These are phyloP conservation scores for Euphysa ruthae DNA, from an alignment of 30 jellyfish, hydroid and myxozoan genomes.

Conservation along the genomic window DNA sequence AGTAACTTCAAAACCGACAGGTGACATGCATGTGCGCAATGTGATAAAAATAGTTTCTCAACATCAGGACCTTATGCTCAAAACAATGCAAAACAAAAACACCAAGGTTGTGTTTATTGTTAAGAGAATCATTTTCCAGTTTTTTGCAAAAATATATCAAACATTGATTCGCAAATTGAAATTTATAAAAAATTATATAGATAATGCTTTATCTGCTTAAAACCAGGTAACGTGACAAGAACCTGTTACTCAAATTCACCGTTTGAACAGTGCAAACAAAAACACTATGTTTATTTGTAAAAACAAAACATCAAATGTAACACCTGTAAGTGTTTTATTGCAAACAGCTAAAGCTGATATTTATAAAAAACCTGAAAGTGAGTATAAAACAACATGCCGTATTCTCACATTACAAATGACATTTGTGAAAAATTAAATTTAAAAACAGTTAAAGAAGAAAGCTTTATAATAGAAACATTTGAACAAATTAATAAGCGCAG, in stretches of 20 bases:
- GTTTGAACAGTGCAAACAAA: not conserved
- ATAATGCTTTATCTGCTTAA: not conserved
- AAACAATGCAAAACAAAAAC: not conserved
- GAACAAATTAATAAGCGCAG: not conserved
- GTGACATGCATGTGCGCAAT: not conserved
- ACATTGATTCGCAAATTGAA: not conserved
- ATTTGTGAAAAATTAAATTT: too few relatives aligned
- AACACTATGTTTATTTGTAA: constrained; percentile 1
- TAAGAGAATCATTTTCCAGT: not conserved
- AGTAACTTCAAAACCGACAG: not conserved
- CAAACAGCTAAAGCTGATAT: not conserved
- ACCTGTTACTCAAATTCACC: not conserved
- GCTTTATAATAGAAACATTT: too few relatives aligned
- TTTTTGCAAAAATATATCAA: not conserved
- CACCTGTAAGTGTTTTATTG: not conserved
- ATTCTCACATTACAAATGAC: too few relatives aligned
- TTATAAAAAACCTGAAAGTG: too few relatives aligned
- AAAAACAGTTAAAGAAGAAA: too few relatives aligned
- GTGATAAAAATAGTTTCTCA: not conserved
- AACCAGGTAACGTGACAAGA: not conserved
- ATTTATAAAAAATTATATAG: not conserved
- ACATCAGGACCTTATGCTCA: constrained; percentile 2
- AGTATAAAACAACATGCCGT: too few relatives aligned
- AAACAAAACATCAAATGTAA: not conserved
- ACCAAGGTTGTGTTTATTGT: not conserved